These are phyloP conservation scores for Kryptolebias ocellatus DNA, from an alignment of 2,797 vertebrate genomes.

Conservation along the genomic window DNA sequence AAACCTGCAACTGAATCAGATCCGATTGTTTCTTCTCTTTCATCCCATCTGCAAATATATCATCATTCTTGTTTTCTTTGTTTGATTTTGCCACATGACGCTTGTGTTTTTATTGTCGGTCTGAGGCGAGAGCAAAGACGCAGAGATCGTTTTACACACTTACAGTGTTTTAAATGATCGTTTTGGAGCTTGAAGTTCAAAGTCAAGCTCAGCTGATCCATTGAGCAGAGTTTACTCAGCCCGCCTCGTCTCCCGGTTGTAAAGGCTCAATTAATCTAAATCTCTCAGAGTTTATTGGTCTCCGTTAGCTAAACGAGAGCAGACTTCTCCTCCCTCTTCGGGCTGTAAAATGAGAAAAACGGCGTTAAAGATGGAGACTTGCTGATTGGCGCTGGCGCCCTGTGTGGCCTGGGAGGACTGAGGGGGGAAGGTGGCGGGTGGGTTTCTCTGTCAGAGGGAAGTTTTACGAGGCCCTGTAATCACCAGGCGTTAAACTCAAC, in stretches of 20 bases:
- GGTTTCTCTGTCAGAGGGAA: slow-evolving; percentile 48
- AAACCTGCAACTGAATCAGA: no score
- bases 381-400: slow-evolving; percentile 71
- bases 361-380: slow-evolving; percentile 55
- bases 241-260: slow-evolving; percentile 48
- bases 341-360: slow-evolving; percentile 67
- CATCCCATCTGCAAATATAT: no score
- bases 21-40: no score
- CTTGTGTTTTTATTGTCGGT: neutral
- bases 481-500: slow-evolving; percentile 84
- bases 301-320: slow-evolving; percentile 72
- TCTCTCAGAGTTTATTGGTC: slow-evolving; percentile 75
- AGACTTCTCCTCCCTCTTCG: slow-evolving; percentile 69
- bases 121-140: slow-evolving; percentile 1
- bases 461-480: slow-evolving; percentile 82
- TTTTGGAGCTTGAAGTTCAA: slow-evolving; percentile 27
- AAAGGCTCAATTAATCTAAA: slow-evolving; percentile 78
- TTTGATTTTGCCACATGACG: neutral
- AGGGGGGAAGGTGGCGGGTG: slow-evolving; percentile 28
- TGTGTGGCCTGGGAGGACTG: slow-evolving; percentile 77
- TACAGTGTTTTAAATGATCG: neutral
- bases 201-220: slow-evolving; percentile 41
- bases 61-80: no score
- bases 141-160: neutral
- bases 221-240: slow-evolving; percentile 49